Evolutionary conservation across 2,888 invertebrate species (phyloP), one percentile per base, ranked within the genome.

Genomic region (Neoitamus cyanurus): DNA sequence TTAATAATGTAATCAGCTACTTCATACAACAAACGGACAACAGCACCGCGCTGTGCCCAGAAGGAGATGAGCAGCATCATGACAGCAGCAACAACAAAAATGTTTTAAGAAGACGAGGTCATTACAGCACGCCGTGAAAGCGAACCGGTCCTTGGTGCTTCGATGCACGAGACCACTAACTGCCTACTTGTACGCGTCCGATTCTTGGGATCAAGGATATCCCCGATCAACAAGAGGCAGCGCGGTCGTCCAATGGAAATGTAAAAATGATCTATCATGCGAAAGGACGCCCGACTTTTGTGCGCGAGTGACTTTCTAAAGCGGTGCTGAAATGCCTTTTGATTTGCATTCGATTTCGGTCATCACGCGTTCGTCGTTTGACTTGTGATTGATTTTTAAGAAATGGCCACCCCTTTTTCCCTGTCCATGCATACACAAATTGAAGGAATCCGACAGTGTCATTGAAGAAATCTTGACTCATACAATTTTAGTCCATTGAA

Each of bases 1-100:
- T 90, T 90, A 90, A 88, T 88, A 88, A 88, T 88, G 88, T 87
- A 88, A 88, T 88, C 88, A 89, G 89, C 90, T 90, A 89, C 89
- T 88, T 88, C 89, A 88, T 88, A 84, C 84, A 86, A 86, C 73
- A 80, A 75, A 73, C 58, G 58, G 69, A 68, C 82, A 82, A 83
- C 83, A 83, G 31, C 82, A 37, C 69, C 82, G 68, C 69, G 69
- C 82, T 82, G 42, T 82, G 82, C 82, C 82, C 68, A 72, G 83
- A 72, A 83, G 83, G 72, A 72, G 83, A 37, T 83, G 70, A 72
- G 70, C 83, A 83, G 69, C 69, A 82, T 31, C 34, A 70, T 30
- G 70, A 36, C 82, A 82, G 36, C 36, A 82, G 36, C 68, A 80
- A 58, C 80, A 80, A 68, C 82, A 82, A 31, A 36, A 82, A 37